Percentiles rank a stretch among this genome's conserved stretches.
phyloP scores from a whole-genome alignment of 2,113 vertebrate genomes.

The Meles meles region DNA sequence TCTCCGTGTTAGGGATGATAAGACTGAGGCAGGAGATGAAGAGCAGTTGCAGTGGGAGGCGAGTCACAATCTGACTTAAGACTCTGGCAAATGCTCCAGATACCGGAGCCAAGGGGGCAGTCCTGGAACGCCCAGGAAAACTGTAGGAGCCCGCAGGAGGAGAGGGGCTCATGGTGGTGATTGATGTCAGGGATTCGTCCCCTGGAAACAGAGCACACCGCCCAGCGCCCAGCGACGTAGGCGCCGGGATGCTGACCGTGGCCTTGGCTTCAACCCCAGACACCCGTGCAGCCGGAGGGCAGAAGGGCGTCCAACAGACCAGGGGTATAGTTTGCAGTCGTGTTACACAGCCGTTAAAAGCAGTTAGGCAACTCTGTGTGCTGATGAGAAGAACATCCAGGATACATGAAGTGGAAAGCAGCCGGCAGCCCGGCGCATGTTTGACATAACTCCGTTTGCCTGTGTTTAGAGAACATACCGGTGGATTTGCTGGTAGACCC shows the following conservation, averaged over 20 bases:
- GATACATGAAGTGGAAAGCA: background rate
- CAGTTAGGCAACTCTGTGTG: background rate
- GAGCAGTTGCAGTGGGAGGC: too few species aligned
- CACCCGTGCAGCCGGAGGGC: background rate
- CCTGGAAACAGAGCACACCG: background rate
- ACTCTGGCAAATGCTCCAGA: background rate
- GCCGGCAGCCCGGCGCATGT: background rate
- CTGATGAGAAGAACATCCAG: background rate
- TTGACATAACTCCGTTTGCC: background rate
- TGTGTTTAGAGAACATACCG: background rate
- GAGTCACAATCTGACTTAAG: background rate
- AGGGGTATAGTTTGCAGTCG: background rate
- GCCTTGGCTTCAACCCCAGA: background rate
- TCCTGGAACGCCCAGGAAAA: background rate
- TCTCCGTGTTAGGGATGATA: background rate
- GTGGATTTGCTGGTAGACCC: background rate
- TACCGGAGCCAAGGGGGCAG: background rate
- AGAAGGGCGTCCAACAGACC: background rate
- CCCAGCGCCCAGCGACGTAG: background rate
- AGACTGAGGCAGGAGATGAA: background rate
- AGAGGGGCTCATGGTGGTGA: background rate
- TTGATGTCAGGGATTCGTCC: background rate
- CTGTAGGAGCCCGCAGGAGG: background rate
- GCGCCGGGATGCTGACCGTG: background rate
- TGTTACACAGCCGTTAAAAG: background rate